These are phyloP conservation scores for Prionailurus bengalensis DNA, from an alignment of 2,113 vertebrate genomes.

Conservation along the genomic window DNA sequence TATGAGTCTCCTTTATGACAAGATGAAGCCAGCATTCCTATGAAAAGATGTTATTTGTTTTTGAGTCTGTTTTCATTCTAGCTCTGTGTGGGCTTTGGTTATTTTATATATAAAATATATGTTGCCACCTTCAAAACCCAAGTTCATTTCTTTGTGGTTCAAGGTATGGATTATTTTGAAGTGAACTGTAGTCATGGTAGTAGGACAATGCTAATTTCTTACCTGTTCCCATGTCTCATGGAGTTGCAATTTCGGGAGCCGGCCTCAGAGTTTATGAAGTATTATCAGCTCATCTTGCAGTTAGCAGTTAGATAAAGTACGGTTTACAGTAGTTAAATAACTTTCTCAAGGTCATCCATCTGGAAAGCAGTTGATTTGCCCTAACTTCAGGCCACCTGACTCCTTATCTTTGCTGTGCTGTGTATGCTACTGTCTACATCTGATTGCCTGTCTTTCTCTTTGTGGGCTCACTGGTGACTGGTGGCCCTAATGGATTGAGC, in stretches of 20 bases:
- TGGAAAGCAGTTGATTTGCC: not conserved
- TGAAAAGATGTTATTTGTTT: slow-evolving; percentile 35
- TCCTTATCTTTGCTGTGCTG: not conserved
- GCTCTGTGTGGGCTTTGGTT: not conserved
- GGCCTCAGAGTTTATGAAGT: not conserved
- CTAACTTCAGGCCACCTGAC: not conserved
- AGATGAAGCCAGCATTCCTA: not conserved
- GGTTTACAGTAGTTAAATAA: slow-evolving; percentile 4
- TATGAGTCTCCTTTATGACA: slow-evolving; percentile 16
- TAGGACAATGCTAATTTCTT: slow-evolving; percentile 1
- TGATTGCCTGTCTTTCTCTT: not conserved
- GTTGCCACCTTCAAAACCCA: not conserved
- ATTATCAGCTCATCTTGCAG: not conserved
- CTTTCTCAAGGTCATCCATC: slow-evolving; percentile 63
- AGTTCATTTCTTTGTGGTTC: slow-evolving; percentile 35
- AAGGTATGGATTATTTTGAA: slow-evolving; percentile 8
- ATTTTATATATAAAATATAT: not conserved
- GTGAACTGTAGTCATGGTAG: not conserved
- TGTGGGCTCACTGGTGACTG: not conserved
- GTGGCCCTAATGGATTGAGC: not conserved
- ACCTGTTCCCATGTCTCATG: not conserved
- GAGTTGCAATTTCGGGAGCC: slow-evolving; percentile 39
- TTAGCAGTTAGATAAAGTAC: not conserved
- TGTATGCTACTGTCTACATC: not conserved
- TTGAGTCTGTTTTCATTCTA: not conserved